These are phyloP conservation scores for Augochlora pura DNA, from an alignment of 1,140 invertebrate species.

Conservation along the genomic window DNA sequence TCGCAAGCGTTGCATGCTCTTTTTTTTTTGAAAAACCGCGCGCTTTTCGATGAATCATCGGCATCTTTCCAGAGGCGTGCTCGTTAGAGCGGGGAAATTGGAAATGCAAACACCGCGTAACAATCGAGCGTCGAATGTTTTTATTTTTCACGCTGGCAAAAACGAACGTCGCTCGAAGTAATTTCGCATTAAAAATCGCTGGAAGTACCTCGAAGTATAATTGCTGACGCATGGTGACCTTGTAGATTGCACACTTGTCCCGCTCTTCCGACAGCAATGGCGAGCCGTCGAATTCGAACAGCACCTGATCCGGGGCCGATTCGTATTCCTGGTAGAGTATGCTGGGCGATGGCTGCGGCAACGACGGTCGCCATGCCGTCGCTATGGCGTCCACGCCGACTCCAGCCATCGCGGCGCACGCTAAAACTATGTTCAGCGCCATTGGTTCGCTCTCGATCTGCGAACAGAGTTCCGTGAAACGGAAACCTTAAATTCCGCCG, in stretches of 20 bases:
- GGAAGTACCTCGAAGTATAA: slow-evolving; percentile 82
- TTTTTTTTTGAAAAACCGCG: too few species aligned
- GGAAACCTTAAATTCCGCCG: too few species aligned
- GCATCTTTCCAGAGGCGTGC: too few species aligned
- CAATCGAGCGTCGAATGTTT: too few species aligned
- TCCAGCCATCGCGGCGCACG: slow-evolving; percentile 28
- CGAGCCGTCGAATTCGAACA: slow-evolving; percentile 56
- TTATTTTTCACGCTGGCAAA: too few species aligned
- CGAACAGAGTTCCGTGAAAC: background rate
- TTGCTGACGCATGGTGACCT: slow-evolving; percentile 85
- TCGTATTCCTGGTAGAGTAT: slow-evolving; percentile 67
- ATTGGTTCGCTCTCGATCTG: slow-evolving; percentile 51
- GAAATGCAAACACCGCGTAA: too few species aligned
- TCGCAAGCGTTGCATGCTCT: too few species aligned
- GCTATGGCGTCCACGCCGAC: slow-evolving; percentile 54
- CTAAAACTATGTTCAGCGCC: slow-evolving; percentile 37
- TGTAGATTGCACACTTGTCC: slow-evolving; percentile 84
- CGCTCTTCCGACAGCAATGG: slow-evolving; percentile 55
- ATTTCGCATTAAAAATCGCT: background rate
- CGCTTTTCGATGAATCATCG: too few species aligned
- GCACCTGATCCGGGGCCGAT: slow-evolving; percentile 26
- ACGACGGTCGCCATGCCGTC: slow-evolving; percentile 70
- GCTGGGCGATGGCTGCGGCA: slow-evolving; percentile 52
- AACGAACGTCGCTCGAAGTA: too few species aligned
- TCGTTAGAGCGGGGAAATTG: too few species aligned